Percentiles rank a stretch among this genome's conserved stretches.
Evolutionary conservation across 2,888 invertebrate genomes (phyloP).

Genomic region (Ophion ellenae): DNA sequence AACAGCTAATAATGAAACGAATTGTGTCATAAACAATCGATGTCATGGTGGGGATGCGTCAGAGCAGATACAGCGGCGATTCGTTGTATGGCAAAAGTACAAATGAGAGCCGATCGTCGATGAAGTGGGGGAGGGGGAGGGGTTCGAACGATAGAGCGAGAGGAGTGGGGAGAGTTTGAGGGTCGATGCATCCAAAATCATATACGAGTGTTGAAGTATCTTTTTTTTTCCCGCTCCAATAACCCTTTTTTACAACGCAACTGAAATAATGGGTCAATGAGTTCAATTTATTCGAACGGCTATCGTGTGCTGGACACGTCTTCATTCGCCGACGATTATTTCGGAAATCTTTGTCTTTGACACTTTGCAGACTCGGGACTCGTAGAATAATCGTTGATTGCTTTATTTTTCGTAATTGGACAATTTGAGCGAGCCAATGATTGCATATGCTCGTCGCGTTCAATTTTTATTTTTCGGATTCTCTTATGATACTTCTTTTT

Average conservation of each 20-base stretch:
- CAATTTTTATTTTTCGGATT: too few relatives aligned
- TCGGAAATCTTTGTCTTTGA: not conserved
- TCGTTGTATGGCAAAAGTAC: slow-evolving; percentile 78
- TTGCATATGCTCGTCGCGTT: not conserved
- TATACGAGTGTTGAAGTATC: slow-evolving; percentile 59
- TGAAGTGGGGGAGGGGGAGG: slow-evolving; percentile 68
- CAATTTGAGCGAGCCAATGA: not conserved
- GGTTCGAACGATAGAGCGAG: slow-evolving; percentile 37
- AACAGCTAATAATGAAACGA: slow-evolving; percentile 83
- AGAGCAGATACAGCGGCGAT: slow-evolving; percentile 25
- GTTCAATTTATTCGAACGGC: slow-evolving; percentile 36
- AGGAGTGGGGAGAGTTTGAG: slow-evolving; percentile 67
- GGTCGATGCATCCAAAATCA: slow-evolving; percentile 72
- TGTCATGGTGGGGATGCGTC: slow-evolving; percentile 55
- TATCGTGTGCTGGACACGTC: not conserved
- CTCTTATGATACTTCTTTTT: too few relatives aligned
- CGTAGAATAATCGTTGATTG: not conserved
- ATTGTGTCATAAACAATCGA: slow-evolving; percentile 81
- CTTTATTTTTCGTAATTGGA: not conserved
- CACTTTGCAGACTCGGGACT: not conserved
- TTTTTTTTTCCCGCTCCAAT: slow-evolving; percentile 46
- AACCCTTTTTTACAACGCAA: slow-evolving; percentile 32
- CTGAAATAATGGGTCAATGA: slow-evolving; percentile 49
- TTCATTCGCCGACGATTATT: not conserved
- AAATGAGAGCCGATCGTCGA: slow-evolving; percentile 79